Conservation (phyloP, 1,140 invertebrate species). For the Drosophila novamexicana region DNA sequence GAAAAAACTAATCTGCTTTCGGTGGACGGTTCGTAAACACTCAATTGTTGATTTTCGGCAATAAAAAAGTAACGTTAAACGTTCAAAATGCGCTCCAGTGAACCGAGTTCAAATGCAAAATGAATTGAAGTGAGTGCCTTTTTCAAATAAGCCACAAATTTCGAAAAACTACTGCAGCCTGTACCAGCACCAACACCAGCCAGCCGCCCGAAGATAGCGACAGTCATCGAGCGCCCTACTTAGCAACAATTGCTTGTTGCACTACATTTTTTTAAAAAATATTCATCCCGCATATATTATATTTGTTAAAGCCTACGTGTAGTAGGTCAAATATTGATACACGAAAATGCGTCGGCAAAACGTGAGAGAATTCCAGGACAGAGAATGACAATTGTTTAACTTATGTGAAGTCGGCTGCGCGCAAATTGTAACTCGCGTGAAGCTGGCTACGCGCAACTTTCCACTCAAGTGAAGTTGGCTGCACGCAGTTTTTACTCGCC, state of each 20-base stretch:
- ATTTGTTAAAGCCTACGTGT: conserved; percentile 11
- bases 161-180: conserved; percentile 57
- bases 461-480: conserved; percentile 21
- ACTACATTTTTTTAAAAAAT: conserved; percentile 6
- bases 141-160: conserved; percentile 40
- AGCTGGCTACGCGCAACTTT: conserved; percentile 28
- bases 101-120: conserved; percentile 55
- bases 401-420: conserved; percentile 35
- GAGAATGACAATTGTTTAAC: conserved; percentile 31
- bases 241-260: conserved; percentile 16
- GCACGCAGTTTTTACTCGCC: conserved; percentile 7
- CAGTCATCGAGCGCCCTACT: conserved; percentile 22
- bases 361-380: conserved; percentile 32
- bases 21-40: conserved; percentile 46
- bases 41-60: conserved; percentile 56
- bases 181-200: conserved; percentile 51
- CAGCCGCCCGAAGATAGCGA: conserved; percentile 11
- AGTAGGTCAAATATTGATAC: conserved; percentile 21
- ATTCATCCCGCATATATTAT: conserved; percentile 18
- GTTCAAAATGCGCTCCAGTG: conserved; percentile 65
- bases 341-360: conserved; percentile 13
- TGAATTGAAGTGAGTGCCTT: conserved; percentile 74
- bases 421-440: conserved; percentile 30
- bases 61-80: conserved; percentile 51
- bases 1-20: conserved; percentile 38